phyloP scores from a whole-genome alignment of 2,113 vertebrate species.

The Erythrocebus patas region DNA sequence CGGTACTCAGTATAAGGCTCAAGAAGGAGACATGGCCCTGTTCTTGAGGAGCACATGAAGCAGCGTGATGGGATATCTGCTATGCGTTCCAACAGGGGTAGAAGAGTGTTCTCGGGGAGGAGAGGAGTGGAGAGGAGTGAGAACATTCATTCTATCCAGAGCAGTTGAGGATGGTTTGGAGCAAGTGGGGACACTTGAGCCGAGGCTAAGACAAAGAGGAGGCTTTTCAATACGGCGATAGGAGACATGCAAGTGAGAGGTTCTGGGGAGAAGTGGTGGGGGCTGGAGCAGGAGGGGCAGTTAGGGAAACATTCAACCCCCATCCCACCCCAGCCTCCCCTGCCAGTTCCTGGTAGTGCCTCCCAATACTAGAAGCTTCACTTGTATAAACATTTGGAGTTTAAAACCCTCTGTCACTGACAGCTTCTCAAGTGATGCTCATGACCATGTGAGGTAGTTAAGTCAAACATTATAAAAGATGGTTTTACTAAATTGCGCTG shows the following conservation, averaged over 20 bases:
- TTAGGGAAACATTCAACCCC: neutral
- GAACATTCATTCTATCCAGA: neutral
- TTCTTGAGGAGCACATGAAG: neutral
- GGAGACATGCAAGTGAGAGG: neutral
- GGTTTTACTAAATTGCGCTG: neutral
- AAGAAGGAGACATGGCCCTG: neutral
- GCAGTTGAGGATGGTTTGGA: neutral
- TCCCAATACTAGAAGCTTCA: neutral
- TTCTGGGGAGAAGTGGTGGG: neutral
- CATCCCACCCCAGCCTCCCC: neutral
- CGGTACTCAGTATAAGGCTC: neutral
- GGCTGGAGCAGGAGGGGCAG: neutral
- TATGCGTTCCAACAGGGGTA: fast-evolving
- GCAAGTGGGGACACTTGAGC: neutral
- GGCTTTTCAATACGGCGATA: neutral
- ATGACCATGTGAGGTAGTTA: neutral
- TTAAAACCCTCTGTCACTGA: neutral
- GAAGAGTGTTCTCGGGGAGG: fast-evolving
- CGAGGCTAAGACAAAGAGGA: neutral
- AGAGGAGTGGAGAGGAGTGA: neutral
- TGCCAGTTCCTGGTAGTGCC: too few species aligned
- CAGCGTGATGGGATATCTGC: too few species aligned
- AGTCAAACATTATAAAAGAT: neutral
- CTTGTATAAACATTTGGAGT: neutral
- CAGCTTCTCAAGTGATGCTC: neutral